These are phyloP conservation scores for Platichthys stellatus DNA, from an alignment of 2,113 vertebrate species.

Conservation along the genomic window DNA sequence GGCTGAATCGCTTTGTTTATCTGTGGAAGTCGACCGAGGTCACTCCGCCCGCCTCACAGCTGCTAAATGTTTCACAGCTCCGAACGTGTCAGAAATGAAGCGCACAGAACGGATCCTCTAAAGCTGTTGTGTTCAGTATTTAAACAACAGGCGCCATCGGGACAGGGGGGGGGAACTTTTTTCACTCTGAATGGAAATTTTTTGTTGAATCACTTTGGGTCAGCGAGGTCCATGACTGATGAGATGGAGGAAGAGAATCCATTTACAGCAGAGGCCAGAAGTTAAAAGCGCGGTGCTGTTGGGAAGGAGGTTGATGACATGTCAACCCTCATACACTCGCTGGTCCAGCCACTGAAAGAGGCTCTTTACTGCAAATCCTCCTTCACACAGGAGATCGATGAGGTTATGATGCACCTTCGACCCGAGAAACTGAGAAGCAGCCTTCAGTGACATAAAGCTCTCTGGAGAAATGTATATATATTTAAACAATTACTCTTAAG, in stretches of 20 bases:
- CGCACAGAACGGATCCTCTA: not conserved
- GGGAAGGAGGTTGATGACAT: slow-evolving; percentile 12
- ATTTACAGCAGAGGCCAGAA: slow-evolving; percentile 35
- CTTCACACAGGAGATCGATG: not conserved
- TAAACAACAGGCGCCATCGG: not conserved
- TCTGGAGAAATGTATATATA: not conserved
- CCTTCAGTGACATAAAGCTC: not conserved
- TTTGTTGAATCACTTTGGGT: slow-evolving; percentile 18
- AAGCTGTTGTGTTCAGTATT: not conserved
- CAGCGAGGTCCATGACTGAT: slow-evolving; percentile 2
- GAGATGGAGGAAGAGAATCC: slow-evolving; percentile 23
- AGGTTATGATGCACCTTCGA: not conserved
- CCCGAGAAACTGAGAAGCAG: not conserved
- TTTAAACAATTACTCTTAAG: no score
- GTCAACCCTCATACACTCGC: not conserved
- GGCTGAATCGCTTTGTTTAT: slow-evolving; percentile 33
- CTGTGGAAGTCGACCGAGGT: slow-evolving; percentile 15
- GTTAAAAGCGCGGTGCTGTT: slow-evolving; percentile 45
- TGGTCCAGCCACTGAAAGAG: slow-evolving; percentile 1
- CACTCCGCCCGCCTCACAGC: slow-evolving; percentile 1
- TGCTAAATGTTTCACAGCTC: not conserved
- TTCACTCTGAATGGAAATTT: slow-evolving; percentile 18
- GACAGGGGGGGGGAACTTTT: not conserved
- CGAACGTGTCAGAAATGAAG: slow-evolving; percentile 21
- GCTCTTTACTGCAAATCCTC: slow-evolving; percentile 4